Base-by-base conservation (phyloP, 2,888 invertebrate genomes). In the Drosophila multiciliata region DNA sequence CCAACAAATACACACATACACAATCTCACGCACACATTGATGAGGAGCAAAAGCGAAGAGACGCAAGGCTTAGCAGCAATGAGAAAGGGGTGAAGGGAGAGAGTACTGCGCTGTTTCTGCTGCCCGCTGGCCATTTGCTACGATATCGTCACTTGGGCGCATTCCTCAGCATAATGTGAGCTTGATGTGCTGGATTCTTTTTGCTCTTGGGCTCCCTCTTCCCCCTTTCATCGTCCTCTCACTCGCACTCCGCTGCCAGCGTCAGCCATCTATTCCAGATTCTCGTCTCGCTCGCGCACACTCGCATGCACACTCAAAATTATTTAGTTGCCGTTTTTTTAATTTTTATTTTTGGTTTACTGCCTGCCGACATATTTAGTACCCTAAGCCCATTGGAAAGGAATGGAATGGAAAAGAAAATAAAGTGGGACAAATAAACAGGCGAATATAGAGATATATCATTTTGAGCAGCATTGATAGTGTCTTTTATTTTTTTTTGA, bases 131-230 rank as follows among this genome's bases (percentile, higher is more conserved):
- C 83, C 84, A 87, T 87, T 81, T 87, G 91, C 91, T 87, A 91
- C 90, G 88, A 90, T 89, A 91, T 91, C 91, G 91, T 91, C 91
- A 91, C 91, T 91, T 91, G 91, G 92, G 92, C 90, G 90, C 91
- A 91, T 91, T 91, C 91, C 92, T 89, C 75, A 88, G 88, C 90
- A 91, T 90, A 91, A 91, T 91, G 87, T 91, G 90, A 90, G 91
- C 92, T 92, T 91, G 91, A 91, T 91, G 92, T 91, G 91, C 90
- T 91, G 90, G 88, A 91, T 91, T 90, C 89, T 90, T 89, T 87
- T 88, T 83, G 75, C 75, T 83, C 66, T 80, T 78, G 63, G 60
- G 52, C 53, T 50, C 53, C 65, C 54, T 11, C 66, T 60, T n/a
- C 15, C 20, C 36, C 36, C 50, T 2, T 23, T 15, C 15, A 1